Base-by-base conservation (phyloP, 2,797 vertebrate species). In the Leptodactylus fallax region DNA sequence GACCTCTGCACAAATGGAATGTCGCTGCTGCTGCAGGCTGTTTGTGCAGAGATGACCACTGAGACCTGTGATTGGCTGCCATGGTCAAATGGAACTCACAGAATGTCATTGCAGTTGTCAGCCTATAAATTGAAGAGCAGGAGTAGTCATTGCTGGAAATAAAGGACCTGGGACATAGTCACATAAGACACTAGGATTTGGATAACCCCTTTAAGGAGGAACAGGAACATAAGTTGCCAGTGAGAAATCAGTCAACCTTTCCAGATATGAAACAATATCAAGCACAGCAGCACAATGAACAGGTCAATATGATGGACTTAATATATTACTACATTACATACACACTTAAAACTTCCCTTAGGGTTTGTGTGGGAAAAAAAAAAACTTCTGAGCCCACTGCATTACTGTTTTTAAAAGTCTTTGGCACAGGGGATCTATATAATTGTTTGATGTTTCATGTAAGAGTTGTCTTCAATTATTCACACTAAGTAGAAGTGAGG, bases 401-500 rank as follows among this genome's bases (percentile, higher is more conserved):
- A 83, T 83, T 84, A 83, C 21, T 23, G 27, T 71, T 87, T 53
- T 84, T 71, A 87, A 83, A 87, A 84, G 74, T 84, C 87, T 84
- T 19, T 83, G 72, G 58, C 81, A 84, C 63, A 79, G 21, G 87
- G 83, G 87, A 85, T 81, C 80, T 82, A 81, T 89, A 89, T 85
- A 89, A 89, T 89, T 89, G 81, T 87, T 87, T 87, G 87, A 89
- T 85, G 87, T 69, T 85, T 89, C 83, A 81, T 89, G 83, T 89
- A 89, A 89, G 60, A 86, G 83, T 74, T 58, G 77, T 89, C 83
- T 85, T 89, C 69, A 89, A 86, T 89, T 81, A 89, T 89, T 89
- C 87, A 89, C 87, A 86, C 83, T 81, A 89, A 89, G 83, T 89
- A 89, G 87, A 89, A 67, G 63, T 78, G 45, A 58, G 83, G 58